A percentile compares a stretch with the other conserved stretches of the same genome.
phyloP scores from a whole-genome alignment of 1,140 invertebrate species.

The Drosophila rufa region DNA sequence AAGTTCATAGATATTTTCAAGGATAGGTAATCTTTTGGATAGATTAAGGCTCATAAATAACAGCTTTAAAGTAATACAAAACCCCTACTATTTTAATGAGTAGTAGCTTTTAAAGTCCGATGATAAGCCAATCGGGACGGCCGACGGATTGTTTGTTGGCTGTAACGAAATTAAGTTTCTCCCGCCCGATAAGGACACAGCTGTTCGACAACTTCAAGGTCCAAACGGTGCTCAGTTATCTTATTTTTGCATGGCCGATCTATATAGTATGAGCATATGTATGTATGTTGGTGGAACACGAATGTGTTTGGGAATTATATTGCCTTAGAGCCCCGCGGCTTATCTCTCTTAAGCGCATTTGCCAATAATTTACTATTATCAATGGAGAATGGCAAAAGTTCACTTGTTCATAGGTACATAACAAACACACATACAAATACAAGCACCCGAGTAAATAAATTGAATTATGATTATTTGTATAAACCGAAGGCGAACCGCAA shows the following conservation, averaged over 20 bases:
- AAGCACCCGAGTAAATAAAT: slow-evolving; percentile 12
- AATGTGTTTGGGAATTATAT: slow-evolving; percentile 37
- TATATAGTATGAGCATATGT: slow-evolving; percentile 16
- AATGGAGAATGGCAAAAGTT: slow-evolving; percentile 62
- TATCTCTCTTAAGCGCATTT: slow-evolving; percentile 70
- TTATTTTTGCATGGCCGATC: slow-evolving; percentile 55
- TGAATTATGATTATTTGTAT: slow-evolving; percentile 29
- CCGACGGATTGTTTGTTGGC: slow-evolving; percentile 21
- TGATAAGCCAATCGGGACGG: slow-evolving; percentile 11
- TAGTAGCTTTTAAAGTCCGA: neutral
- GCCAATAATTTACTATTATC: slow-evolving; percentile 72
- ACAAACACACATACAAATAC: neutral
- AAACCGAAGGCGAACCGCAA: slow-evolving; percentile 11
- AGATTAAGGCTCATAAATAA: slow-evolving; percentile 7
- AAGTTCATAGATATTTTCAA: slow-evolving; percentile 3
- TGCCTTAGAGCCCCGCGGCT: slow-evolving; percentile 46
- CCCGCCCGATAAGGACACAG: slow-evolving; percentile 55
- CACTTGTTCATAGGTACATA: slow-evolving; percentile 30
- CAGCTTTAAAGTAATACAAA: neutral
- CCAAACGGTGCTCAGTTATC: slow-evolving; percentile 57
- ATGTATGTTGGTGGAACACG: slow-evolving; percentile 14
- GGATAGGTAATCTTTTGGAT: neutral
- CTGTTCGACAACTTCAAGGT: slow-evolving; percentile 77
- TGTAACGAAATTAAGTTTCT: slow-evolving; percentile 29
- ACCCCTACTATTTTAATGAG: neutral